Evolutionary conservation across 2,113 vertebrate species (phyloP).

Genomic region (Ailurus styani): DNA sequence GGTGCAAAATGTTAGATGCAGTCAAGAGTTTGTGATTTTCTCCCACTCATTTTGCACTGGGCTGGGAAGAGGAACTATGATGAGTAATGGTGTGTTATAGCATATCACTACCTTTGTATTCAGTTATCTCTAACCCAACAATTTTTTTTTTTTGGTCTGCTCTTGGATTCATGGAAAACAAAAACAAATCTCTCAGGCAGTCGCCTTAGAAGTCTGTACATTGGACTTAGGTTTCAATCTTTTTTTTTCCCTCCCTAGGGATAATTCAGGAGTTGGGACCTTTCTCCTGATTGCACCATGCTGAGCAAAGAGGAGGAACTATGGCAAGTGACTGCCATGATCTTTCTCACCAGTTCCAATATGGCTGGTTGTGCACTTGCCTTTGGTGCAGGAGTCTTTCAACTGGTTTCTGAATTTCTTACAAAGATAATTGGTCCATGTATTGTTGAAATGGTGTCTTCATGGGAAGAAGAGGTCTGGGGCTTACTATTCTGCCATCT

Average conservation of each 20-base stretch:
- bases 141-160: not conserved
- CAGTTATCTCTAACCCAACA: not conserved
- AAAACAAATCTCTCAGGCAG: not conserved
- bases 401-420: not conserved
- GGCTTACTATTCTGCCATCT: not conserved
- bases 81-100: not conserved
- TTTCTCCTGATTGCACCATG: not conserved
- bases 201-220: not conserved
- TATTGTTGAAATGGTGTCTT: not conserved
- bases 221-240: not conserved
- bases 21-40: not conserved
- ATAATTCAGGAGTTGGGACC: not conserved
- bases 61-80: not conserved
- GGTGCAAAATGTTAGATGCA: not conserved
- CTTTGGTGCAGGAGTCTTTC: not conserved
- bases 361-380: not conserved
- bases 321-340: not conserved
- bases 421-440: not conserved
- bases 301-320: not conserved
- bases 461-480: not conserved
- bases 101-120: not conserved
- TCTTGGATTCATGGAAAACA: not conserved
- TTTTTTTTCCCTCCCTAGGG: not conserved
- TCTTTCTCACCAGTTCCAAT: not conserved
- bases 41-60: not conserved